Evolutionary conservation across 2,113 vertebrate genomes (phyloP).

Genomic region (Poicephalus meyeri): DNA sequence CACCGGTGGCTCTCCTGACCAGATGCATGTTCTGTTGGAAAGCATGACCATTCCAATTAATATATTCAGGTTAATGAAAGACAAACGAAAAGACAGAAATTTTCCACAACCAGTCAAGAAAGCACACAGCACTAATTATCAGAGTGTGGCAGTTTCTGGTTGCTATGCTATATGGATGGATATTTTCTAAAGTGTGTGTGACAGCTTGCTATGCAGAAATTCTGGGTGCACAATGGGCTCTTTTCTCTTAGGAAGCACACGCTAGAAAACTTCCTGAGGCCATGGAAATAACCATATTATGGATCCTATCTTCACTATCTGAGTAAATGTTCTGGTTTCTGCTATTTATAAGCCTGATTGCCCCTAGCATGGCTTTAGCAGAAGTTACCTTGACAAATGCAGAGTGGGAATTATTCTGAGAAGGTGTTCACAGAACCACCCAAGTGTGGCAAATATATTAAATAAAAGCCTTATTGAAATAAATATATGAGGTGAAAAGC

Average conservation of each 20-base stretch:
- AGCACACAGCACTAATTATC: not conserved
- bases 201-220: not conserved
- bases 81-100: not conserved
- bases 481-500: not conserved
- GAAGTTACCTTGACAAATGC: not conserved
- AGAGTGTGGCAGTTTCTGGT: not conserved
- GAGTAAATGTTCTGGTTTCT: not conserved
- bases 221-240: not conserved
- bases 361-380: not conserved
- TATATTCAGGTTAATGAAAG: not conserved
- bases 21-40: not conserved
- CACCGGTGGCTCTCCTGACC: not conserved
- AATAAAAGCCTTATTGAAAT: slow-evolving; percentile 27
- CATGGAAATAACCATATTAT: not conserved
- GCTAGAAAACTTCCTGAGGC: not conserved
- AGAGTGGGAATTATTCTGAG: not conserved
- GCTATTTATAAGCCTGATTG: not conserved
- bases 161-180: accelerated
- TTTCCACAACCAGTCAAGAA: not conserved
- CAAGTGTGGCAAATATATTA: slow-evolving; percentile 23
- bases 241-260: not conserved
- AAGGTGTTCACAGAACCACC: not conserved
- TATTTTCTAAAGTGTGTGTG: not conserved
- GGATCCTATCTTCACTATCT: not conserved
- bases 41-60: not conserved